phyloP scores from a whole-genome alignment of 2,113 vertebrate species.

The Mus pahari region DNA sequence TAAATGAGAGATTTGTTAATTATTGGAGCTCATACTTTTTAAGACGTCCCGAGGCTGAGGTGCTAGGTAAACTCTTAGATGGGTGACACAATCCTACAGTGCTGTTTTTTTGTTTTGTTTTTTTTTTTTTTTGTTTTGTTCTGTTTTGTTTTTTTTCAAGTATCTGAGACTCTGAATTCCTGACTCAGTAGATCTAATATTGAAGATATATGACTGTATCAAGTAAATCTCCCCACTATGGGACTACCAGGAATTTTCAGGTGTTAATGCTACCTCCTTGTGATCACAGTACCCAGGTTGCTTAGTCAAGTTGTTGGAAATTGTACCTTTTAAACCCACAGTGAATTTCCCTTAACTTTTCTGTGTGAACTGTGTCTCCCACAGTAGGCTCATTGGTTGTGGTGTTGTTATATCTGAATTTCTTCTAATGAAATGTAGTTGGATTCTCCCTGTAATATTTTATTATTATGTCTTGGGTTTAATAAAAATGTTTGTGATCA shows the following conservation, averaged over 20 bases:
- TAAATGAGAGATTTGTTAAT: conserved; percentile 79
- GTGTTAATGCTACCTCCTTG: conserved; percentile 56
- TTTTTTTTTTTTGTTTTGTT: too few species aligned
- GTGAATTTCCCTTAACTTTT: conserved; percentile 50
- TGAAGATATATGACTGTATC: background rate
- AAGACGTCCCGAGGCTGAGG: conserved; percentile 11
- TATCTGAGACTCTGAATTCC: background rate
- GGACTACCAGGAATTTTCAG: conserved; percentile 37
- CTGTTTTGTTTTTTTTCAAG: too few species aligned
- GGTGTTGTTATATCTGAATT: conserved; percentile 18
- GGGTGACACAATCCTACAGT: background rate
- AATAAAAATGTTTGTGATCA: conserved; percentile 73
- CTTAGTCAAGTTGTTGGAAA: conserved; percentile 8
- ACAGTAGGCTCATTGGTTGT: conserved; percentile 26
- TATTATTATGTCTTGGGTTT: conserved; percentile 56
- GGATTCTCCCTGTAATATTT: conserved; percentile 64
- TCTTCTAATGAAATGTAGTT: conserved; percentile 66
- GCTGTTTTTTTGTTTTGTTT: too few species aligned
- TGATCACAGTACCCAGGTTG: conserved; percentile 11
- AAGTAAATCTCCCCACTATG: conserved; percentile 25
- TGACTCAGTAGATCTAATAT: conserved; percentile 12
- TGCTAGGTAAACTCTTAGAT: conserved; percentile 40
- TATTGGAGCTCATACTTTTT: conserved; percentile 66
- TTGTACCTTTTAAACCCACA: conserved; percentile 45
- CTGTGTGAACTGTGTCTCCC: conserved; percentile 52